Conservation (phyloP, 2,797 vertebrate species). For the Labroides dimidiatus region DNA sequence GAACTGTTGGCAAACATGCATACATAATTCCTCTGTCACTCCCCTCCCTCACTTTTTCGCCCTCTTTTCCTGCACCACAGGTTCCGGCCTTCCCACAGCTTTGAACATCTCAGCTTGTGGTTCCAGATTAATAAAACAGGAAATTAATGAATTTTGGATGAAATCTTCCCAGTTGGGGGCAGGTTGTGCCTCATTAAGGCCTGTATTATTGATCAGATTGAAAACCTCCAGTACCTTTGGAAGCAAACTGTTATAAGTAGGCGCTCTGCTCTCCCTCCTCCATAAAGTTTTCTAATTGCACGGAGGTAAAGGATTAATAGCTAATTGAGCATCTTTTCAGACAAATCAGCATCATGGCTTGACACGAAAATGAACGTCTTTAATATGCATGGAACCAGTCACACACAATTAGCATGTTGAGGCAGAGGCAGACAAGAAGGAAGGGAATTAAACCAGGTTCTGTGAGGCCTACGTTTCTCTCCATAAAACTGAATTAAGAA, state of each 20-base stretch:
- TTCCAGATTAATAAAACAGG: constrained; percentile 87
- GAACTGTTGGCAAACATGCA: constrained; percentile 60
- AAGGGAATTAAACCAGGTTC: not conserved
- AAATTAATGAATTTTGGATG: constrained; percentile 88
- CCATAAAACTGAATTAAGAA: not conserved
- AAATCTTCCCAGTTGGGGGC: constrained; percentile 81
- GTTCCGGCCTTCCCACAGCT: constrained; percentile 74
- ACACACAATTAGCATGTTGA: constrained; percentile 62
- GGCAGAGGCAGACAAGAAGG: constrained; percentile 17
- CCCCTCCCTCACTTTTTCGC: constrained; percentile 46
- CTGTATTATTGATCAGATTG: constrained; percentile 87
- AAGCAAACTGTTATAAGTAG: constrained; percentile 73
- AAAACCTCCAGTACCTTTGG: constrained; percentile 74
- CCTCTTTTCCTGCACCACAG: constrained; percentile 68
- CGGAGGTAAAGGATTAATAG: constrained; percentile 75
- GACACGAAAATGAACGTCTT: constrained; percentile 74
- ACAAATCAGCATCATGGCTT: constrained; percentile 78
- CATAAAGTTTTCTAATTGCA: constrained; percentile 79
- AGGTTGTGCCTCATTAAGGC: constrained; percentile 80
- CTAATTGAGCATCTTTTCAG: constrained; percentile 83
- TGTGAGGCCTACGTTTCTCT: not conserved
- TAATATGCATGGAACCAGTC: constrained; percentile 78
- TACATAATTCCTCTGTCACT: constrained; percentile 49
- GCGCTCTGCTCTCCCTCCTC: constrained; percentile 29
- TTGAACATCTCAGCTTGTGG: constrained; percentile 82